phyloP scores from a whole-genome alignment of 2,797 vertebrate species.

The Tokudaia muenninki region DNA sequence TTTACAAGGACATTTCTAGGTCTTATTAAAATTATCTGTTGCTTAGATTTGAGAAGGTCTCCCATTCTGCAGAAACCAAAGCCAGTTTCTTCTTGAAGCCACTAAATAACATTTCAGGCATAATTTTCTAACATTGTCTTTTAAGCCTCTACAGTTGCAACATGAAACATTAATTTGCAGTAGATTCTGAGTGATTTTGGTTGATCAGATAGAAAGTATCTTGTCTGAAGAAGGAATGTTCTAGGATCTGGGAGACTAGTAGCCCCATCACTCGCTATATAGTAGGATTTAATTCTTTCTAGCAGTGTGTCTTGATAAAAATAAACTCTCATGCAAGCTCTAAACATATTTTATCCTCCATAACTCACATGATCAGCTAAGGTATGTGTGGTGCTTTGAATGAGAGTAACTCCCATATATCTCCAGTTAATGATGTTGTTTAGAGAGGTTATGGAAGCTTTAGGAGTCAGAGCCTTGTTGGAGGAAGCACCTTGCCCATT shows the following conservation, averaged over 20 bases:
- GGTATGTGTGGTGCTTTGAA: background rate
- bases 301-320: background rate
- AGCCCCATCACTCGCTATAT: background rate
- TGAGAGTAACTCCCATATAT: background rate
- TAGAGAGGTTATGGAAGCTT: background rate
- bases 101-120: constrained; percentile 18
- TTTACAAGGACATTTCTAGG: constrained; percentile 22
- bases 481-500: background rate
- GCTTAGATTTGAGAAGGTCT: constrained; percentile 25
- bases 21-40: constrained; percentile 17
- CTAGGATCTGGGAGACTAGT: background rate
- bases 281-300: constrained; percentile 26
- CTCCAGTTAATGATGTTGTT: background rate
- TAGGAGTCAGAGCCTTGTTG: background rate
- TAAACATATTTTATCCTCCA: background rate
- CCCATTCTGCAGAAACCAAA: constrained; percentile 22
- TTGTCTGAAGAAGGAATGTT: background rate
- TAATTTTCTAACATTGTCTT: constrained; percentile 19
- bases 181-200: background rate
- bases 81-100: background rate
- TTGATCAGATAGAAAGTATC: constrained; percentile 27
- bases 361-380: constrained; percentile 6
- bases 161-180: background rate
- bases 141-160: background rate
- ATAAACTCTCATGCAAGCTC: background rate